Conservation (phyloP, 2,113 vertebrate genomes). For the Hydrochoerus hydrochaeris region DNA sequence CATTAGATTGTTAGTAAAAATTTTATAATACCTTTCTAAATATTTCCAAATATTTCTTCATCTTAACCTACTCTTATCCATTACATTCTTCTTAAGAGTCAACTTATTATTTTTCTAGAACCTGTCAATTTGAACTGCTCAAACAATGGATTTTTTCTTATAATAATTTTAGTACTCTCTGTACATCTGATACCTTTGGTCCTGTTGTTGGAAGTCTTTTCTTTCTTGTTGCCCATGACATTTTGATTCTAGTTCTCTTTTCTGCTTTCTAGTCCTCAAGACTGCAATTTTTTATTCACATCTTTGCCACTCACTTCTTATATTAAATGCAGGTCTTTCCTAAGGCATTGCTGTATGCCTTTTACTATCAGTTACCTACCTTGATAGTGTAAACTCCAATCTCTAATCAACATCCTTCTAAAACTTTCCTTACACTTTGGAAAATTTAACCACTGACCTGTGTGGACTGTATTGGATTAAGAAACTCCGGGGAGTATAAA, state of each 20-base stretch:
- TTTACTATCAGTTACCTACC: background rate
- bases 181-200: background rate
- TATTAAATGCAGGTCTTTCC: background rate
- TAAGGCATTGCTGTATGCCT: background rate
- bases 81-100: background rate
- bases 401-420: background rate
- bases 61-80: background rate
- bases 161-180: background rate
- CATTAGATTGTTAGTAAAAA: background rate
- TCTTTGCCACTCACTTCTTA: background rate
- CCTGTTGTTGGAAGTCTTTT: background rate
- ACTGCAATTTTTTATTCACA: background rate
- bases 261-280: background rate
- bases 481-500: background rate
- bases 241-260: background rate
- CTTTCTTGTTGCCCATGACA: background rate
- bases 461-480: background rate
- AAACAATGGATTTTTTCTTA: background rate
- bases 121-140: background rate
- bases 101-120: background rate
- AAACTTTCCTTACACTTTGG: background rate
- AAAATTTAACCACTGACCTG: background rate
- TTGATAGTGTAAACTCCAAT: background rate
- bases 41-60: conserved; percentile 26
- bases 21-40: background rate